phyloP scores from a whole-genome alignment of 1,140 invertebrate species.

The Bombus cullumanus region DNA sequence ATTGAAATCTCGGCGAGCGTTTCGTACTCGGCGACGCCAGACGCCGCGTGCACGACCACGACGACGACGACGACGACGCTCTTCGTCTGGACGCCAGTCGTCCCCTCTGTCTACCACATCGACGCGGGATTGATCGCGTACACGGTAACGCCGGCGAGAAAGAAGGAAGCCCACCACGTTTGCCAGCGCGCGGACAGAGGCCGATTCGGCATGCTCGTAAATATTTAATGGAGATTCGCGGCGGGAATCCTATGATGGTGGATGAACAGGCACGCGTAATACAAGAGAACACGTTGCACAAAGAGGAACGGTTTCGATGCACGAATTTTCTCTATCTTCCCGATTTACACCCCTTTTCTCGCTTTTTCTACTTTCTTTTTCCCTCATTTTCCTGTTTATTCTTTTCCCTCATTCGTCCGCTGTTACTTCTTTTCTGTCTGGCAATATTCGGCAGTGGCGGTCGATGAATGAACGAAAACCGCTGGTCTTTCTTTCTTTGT shows the following conservation, averaged over 20 bases:
- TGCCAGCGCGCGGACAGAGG: neutral
- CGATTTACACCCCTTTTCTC: neutral
- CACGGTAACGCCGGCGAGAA: slow-evolving; percentile 8
- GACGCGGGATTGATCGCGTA: slow-evolving; percentile 26
- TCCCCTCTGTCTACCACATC: slow-evolving; percentile 28
- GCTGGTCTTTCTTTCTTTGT: neutral
- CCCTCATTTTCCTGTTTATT: neutral
- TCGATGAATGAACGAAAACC: slow-evolving; percentile 21
- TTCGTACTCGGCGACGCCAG: neutral
- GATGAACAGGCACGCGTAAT: neutral
- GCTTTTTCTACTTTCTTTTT: neutral
- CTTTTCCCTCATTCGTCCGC: neutral
- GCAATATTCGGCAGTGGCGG: slow-evolving; percentile 1
- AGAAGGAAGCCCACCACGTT: slow-evolving; percentile 5
- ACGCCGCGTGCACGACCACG: neutral
- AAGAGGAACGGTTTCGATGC: neutral
- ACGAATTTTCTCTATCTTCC: neutral
- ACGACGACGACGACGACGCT: slow-evolving; percentile 5
- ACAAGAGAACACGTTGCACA: slow-evolving; percentile 23
- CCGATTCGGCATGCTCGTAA: slow-evolving; percentile 53
- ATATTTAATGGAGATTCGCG: slow-evolving; percentile 62
- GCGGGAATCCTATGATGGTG: slow-evolving; percentile 25
- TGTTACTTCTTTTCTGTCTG: slow-evolving; percentile 17
- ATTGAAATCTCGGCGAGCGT: slow-evolving; percentile 30
- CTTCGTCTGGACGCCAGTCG: slow-evolving; percentile 24